These are phyloP conservation scores for Elgaria multicarinata DNA, from an alignment of 2,113 vertebrate species.

Conservation along the genomic window DNA sequence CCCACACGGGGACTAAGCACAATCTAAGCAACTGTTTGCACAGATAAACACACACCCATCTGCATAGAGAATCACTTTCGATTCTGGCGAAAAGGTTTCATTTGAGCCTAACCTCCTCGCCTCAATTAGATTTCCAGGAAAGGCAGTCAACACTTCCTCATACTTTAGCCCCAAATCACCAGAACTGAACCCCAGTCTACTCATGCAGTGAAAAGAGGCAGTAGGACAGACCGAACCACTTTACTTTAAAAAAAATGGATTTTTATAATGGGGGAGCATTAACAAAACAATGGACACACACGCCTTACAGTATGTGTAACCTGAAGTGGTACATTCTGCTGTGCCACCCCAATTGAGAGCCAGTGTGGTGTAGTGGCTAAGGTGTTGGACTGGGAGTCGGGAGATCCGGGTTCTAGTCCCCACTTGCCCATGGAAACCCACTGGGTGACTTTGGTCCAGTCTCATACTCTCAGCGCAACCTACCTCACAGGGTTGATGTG, in stretches of 20 bases:
- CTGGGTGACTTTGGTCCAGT: no score
- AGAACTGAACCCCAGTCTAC: not conserved
- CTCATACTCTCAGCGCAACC: no score
- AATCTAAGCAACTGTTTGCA: not conserved
- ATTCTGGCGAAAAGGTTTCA: not conserved
- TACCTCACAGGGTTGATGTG: no score
- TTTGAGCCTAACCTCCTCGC: not conserved
- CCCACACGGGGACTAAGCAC: no score
- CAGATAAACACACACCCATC: not conserved
- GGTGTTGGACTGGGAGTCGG: no score
- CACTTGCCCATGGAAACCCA: no score
- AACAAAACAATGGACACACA: not conserved
- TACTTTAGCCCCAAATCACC: not conserved
- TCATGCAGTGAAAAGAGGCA: not conserved
- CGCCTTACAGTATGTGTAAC: no score
- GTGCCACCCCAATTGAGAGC: no score
- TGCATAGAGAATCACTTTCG: not conserved
- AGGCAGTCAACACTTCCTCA: not conserved
- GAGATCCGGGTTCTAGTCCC: no score
- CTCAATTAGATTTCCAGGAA: not conserved
- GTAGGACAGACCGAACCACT: not conserved
- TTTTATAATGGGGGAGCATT: not conserved
- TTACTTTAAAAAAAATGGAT: not conserved
- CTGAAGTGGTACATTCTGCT: not conserved
- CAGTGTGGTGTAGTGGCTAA: no score